phyloP scores from a whole-genome alignment of 2,797 vertebrate species.

The Agapornis canus region DNA sequence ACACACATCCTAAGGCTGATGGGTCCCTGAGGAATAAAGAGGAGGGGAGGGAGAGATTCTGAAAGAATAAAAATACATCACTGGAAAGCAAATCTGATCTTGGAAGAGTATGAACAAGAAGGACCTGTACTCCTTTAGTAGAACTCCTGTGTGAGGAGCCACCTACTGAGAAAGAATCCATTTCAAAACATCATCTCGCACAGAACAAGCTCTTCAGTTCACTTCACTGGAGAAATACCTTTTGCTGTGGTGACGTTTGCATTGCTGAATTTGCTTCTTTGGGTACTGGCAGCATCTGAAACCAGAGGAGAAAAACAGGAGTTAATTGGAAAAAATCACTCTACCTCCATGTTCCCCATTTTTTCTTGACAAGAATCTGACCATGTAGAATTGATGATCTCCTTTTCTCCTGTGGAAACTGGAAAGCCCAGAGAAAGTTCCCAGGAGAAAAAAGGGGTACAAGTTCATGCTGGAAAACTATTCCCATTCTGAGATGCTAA shows the following conservation, averaged over 20 bases:
- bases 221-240: not conserved
- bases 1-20: accelerated
- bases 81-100: not conserved
- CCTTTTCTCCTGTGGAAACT: not conserved
- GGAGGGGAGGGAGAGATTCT: not conserved
- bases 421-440: not conserved
- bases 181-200: not conserved
- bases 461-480: not conserved
- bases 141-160: accelerated
- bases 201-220: not conserved
- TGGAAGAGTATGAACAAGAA: not conserved
- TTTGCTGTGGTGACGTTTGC: not conserved
- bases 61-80: not conserved
- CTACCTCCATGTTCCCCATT: not conserved
- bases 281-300: not conserved
- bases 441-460: not conserved
- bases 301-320: not conserved
- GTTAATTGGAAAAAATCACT: not conserved
- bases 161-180: not conserved
- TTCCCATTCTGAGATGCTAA: accelerated
- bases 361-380: not conserved
- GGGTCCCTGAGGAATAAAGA: not conserved
- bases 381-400: not conserved
- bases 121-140: not conserved
- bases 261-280: not conserved